These are phyloP conservation scores for Cosmorhoe ocellata DNA, from an alignment of 2,888 invertebrate species.

Conservation along the genomic window DNA sequence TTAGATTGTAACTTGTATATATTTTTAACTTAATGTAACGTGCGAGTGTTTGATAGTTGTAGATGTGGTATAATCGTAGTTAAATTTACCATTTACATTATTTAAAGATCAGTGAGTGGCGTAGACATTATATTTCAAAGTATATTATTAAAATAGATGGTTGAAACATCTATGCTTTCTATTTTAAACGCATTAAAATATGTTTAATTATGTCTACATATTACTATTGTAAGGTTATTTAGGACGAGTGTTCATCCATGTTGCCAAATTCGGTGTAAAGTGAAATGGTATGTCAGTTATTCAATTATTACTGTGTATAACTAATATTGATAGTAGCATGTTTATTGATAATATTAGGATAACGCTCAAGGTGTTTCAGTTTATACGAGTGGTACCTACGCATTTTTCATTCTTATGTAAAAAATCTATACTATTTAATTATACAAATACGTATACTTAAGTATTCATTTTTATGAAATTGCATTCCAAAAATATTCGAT, in stretches of 20 bases:
- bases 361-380: conserved; percentile 76
- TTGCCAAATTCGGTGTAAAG: conserved; percentile 79
- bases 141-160: background rate
- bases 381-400: conserved; percentile 67
- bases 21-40: conserved; percentile 76
- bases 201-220: conserved; percentile 42
- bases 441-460: conserved; percentile 39
- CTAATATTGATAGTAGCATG: conserved; percentile 59
- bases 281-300: conserved; percentile 68
- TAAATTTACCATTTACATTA: conserved; percentile 54
- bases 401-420: conserved; percentile 48
- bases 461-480: conserved; percentile 62
- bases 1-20: conserved; percentile 79
- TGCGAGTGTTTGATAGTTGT: conserved; percentile 81
- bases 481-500: conserved; percentile 68
- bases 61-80: conserved; percentile 74
- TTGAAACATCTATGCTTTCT: conserved; percentile 5
- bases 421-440: conserved; percentile 36
- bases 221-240: conserved; percentile 46
- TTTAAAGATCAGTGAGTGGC: conserved; percentile 44
- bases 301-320: conserved; percentile 61
- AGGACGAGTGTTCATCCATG: conserved; percentile 74
- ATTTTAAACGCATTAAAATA: conserved; percentile 28
- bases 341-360: conserved; percentile 73
- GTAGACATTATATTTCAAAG: conserved; percentile 11